A percentile compares a stretch with the other conserved stretches of the same genome.
Evolutionary conservation across 2,797 vertebrate genomes (phyloP).

Genomic region (Rhinatrema bivittatum): DNA sequence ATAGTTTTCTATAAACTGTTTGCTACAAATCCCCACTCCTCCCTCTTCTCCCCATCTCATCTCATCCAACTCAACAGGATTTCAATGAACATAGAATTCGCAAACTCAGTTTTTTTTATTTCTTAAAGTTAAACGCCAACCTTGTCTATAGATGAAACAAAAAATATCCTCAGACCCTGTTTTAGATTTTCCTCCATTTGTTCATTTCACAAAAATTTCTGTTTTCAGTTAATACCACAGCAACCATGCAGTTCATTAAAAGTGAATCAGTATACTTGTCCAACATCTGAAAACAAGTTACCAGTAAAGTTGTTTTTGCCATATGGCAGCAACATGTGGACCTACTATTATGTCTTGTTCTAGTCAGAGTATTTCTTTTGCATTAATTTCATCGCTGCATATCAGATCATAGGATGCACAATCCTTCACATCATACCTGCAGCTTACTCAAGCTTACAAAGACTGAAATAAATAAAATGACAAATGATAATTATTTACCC

Average conservation of each 20-base stretch:
- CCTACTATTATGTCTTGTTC: too few relatives aligned
- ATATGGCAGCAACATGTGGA: too few relatives aligned
- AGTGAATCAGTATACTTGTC: not conserved
- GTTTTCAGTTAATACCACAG: constrained; percentile 8
- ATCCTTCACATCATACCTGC: too few relatives aligned
- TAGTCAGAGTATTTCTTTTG: too few relatives aligned
- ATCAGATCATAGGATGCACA: too few relatives aligned
- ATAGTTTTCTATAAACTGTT: constrained; percentile 3
- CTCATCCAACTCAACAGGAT: not conserved
- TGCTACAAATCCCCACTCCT: not conserved
- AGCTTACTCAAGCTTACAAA: too few relatives aligned
- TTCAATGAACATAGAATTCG: not conserved
- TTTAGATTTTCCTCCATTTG: not conserved
- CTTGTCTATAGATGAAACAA: not conserved
- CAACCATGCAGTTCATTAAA: constrained; percentile 1
- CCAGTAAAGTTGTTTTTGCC: not conserved
- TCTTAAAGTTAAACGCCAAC: constrained; percentile 1
- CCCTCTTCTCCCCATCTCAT: too few relatives aligned
- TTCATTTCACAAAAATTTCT: constrained; percentile 6
- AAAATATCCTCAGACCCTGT: not conserved
- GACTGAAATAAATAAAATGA: too few relatives aligned
- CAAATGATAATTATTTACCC: too few relatives aligned
- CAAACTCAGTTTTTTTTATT: not conserved
- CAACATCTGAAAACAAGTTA: not conserved
- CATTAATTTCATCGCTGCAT: too few relatives aligned